Base-by-base conservation (phyloP, 2,797 vertebrate species). In the Stomatorhinus walkeri region DNA sequence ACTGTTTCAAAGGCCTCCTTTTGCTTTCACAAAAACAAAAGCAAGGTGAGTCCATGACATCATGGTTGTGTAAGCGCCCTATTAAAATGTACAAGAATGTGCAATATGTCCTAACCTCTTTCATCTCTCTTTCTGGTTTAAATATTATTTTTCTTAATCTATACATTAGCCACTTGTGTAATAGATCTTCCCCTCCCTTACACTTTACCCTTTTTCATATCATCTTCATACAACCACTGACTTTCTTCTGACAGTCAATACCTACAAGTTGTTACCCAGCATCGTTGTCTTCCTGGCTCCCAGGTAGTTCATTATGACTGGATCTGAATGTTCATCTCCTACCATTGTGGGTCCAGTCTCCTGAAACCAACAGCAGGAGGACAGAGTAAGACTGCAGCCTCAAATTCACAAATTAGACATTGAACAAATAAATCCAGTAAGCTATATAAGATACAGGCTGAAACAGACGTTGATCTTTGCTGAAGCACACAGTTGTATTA, bases 241-340 rank as follows among this genome's bases (percentile, higher is more conserved):
- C 61, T 36, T 4, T 7, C 24, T 43, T 14, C 56, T n/a, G 52
- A 43, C 36, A 89, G 43, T 81, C 16, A 89, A 52, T 91, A 97
- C 98, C 98, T 94, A 99, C 98, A 99, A 99, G 92, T 99, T 97
- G 94, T 99, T 99, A 24, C 98, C 98, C 93, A 97, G 94, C 90
- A 96, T 90, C 16, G 91, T 97, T 89, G 95, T 97, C 95, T 97
- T 98, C 1, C 90, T 95, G 88, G 98, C 98, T 90, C 97, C 98
- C 90, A 99, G 93, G 92, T 97, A 96, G 90, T 89, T 95, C 98
- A 99, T 99, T 90, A 99, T 91, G 85, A 87, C 91, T 52, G 95
- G 95, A 91, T 99, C 98, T 0, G 98, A 98, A 79, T 95, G 92
- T 92, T 98, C 97, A 1, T 99, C 98, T 0, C 98, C 98, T 89